Percentiles rank a stretch among this genome's conserved stretches.
Evolutionary conservation across 2,797 vertebrate genomes (phyloP).

Genomic region (Cyprinella venusta): DNA sequence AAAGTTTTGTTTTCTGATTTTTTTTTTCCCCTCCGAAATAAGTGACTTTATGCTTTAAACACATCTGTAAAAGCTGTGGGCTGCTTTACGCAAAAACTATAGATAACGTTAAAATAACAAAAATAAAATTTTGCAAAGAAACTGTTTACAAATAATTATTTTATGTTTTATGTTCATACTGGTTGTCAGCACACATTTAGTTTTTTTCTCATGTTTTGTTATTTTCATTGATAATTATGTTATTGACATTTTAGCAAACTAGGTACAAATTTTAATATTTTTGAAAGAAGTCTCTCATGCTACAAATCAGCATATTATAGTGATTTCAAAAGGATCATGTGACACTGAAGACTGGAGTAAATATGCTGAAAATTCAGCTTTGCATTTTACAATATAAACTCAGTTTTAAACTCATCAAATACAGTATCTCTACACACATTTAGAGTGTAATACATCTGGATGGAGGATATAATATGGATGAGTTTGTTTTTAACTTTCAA

Average conservation of each 20-base stretch:
- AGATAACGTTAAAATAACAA: neutral
- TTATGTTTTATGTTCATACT: neutral
- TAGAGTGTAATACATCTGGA: neutral
- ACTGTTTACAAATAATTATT: neutral
- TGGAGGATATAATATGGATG: neutral
- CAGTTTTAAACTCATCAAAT: neutral
- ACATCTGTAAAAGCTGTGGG: neutral
- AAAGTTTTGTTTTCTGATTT: neutral
- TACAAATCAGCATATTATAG: neutral
- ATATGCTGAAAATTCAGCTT: no score
- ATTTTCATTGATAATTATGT: neutral
- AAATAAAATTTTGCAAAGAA: neutral
- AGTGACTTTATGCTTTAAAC: neutral
- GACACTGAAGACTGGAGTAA: no score
- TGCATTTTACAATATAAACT: no score
- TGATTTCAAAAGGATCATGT: no score
- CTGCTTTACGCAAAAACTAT: neutral
- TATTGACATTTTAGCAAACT: neutral
- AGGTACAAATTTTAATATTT: no score
- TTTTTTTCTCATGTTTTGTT: neutral
- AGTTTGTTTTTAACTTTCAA: neutral
- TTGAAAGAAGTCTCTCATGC: neutral
- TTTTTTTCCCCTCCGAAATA: neutral
- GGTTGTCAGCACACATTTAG: neutral
- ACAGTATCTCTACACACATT: neutral